Percentiles rank a stretch among this genome's conserved stretches.
phyloP scores from a whole-genome alignment of 2,888 invertebrate species.

The Apamea monoglypha region DNA sequence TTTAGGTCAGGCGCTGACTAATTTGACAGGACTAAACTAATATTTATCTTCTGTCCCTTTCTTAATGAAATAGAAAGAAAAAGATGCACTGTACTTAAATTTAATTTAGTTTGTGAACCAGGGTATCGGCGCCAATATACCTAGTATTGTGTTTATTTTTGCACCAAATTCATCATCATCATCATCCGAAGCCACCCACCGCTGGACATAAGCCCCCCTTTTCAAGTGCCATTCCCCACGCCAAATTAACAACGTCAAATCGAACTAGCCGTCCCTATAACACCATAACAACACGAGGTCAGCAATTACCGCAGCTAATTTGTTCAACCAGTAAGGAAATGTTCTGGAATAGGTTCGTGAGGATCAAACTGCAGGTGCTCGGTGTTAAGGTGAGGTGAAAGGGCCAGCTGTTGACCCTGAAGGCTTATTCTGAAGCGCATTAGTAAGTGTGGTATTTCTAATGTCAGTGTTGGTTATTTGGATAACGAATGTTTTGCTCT shows the following conservation, averaged over 20 bases:
- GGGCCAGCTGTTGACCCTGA: constrained; percentile 66
- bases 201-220: not conserved
- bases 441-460: not conserved
- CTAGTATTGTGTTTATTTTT: not conserved
- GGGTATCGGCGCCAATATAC: too few species aligned
- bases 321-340: constrained; percentile 60
- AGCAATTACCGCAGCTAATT: constrained; percentile 61
- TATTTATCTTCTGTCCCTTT: too few species aligned
- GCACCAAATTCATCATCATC: not conserved
- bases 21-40: too few species aligned
- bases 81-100: too few species aligned
- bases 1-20: too few species aligned
- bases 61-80: too few species aligned
- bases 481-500: not conserved
- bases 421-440: constrained; percentile 56
- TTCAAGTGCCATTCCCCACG: not conserved
- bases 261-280: not conserved
- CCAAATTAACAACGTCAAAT: not conserved
- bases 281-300: constrained; percentile 35
- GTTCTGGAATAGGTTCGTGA: constrained; percentile 65
- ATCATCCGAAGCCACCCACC: not conserved
- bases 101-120: too few species aligned
- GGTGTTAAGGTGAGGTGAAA: constrained; percentile 66
- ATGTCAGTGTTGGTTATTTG: not conserved
- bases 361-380: constrained; percentile 66